Evolutionary conservation across 2,888 invertebrate genomes (phyloP).

Genomic region (Teinopalpus imperialis): DNA sequence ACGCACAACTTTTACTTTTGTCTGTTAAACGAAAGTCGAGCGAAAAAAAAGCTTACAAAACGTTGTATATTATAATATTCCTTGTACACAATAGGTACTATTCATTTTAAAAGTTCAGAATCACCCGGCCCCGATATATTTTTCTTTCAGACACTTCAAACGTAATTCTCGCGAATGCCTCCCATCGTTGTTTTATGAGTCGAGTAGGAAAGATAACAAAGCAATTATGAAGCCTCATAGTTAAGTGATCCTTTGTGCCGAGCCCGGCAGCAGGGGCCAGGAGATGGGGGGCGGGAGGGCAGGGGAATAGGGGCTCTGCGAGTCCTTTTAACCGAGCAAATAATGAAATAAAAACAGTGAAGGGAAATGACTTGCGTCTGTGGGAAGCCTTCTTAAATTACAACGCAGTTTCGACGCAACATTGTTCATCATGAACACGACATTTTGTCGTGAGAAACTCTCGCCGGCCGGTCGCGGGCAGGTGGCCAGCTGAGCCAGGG

Average conservation of each 20-base stretch:
- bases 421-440: too few species aligned
- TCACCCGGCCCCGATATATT: too few species aligned
- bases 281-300: not conserved
- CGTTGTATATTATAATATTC: too few species aligned
- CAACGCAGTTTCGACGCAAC: too few species aligned
- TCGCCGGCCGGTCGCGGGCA: too few species aligned
- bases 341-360: conserved; percentile 20
- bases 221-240: conserved; percentile 10
- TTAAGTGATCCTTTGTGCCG: conserved; percentile 14
- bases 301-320: not conserved
- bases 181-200: conserved; percentile 9
- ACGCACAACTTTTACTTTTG: too few species aligned
- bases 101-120: too few species aligned
- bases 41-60: too few species aligned
- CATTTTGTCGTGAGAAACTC: too few species aligned
- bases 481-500: too few species aligned
- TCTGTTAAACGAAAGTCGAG: too few species aligned
- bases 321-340: conserved; percentile 19
- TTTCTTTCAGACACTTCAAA: conserved; percentile 6
- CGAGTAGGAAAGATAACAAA: conserved; percentile 17
- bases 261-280: not conserved
- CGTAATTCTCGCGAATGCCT: conserved; percentile 5
- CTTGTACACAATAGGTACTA: too few species aligned
- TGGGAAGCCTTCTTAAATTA: not conserved
- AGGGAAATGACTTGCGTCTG: conserved; percentile 1